Percentiles rank a stretch among this genome's conserved stretches.
Conservation (phyloP, 2,888 invertebrate genomes). For the Phania funesta region DNA sequence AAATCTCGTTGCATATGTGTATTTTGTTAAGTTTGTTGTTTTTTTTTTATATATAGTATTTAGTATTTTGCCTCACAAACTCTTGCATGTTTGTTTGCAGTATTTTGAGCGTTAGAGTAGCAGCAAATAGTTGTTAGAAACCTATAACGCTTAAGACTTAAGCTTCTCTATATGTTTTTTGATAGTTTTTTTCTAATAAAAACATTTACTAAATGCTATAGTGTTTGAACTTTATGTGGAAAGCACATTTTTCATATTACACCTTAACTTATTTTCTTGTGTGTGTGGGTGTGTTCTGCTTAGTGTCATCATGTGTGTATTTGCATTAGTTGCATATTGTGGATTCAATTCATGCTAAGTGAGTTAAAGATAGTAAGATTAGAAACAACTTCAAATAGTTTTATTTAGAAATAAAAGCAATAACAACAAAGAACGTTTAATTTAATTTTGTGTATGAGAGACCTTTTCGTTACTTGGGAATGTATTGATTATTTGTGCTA, state of each 20-base stretch:
- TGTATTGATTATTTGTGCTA: too few species aligned
- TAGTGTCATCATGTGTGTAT: conserved; percentile 36
- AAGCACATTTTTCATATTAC: conserved; percentile 24
- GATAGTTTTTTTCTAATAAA: conserved; percentile 25
- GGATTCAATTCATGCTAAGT: conserved; percentile 54
- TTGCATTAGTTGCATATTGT: conserved; percentile 48
- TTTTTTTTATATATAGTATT: background rate
- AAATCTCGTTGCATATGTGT: conserved; percentile 73
- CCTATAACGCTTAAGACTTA: conserved; percentile 79
- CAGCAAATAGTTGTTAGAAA: conserved; percentile 28
- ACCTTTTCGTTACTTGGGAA: background rate
- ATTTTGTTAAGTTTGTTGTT: conserved; percentile 36
- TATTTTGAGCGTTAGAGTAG: conserved; percentile 1
- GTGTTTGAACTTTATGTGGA: conserved; percentile 63
- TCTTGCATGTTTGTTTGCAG: background rate
- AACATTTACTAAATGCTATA: conserved; percentile 63
- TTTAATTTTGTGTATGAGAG: background rate
- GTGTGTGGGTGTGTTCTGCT: background rate
- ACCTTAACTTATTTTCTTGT: background rate
- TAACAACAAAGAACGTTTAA: background rate
- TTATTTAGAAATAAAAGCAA: conserved; percentile 6
- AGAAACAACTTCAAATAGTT: conserved; percentile 49
- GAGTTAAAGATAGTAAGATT: conserved; percentile 60
- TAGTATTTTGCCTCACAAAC: background rate
- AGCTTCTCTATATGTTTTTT: conserved; percentile 71